Conservation (phyloP, 1,140 invertebrate genomes). For the Drosophila lacertosa region DNA sequence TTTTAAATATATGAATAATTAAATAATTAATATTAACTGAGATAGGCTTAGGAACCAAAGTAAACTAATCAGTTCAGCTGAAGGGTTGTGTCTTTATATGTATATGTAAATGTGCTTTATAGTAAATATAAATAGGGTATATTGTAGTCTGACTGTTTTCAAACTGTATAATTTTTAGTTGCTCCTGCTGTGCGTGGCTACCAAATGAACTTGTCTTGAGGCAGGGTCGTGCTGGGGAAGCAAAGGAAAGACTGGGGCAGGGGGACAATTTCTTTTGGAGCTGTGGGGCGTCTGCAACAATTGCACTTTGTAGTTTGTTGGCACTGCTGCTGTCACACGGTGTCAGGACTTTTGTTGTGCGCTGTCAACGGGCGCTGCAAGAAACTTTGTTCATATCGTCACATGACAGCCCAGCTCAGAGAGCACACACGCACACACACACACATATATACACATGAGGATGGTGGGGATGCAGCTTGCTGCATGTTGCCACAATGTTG, state of each 20-base stretch:
- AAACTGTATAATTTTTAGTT: slow-evolving; percentile 1
- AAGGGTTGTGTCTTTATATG: too few species aligned
- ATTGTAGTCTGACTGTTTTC: too few species aligned
- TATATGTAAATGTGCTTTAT: too few species aligned
- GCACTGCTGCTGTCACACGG: slow-evolving; percentile 39
- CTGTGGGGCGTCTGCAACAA: slow-evolving; percentile 38
- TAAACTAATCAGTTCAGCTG: too few species aligned
- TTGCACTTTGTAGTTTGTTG: slow-evolving; percentile 58
- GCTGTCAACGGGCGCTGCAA: slow-evolving; percentile 58
- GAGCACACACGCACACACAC: slow-evolving; percentile 11
- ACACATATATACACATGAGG: neutral
- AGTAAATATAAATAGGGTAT: too few species aligned
- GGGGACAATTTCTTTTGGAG: neutral
- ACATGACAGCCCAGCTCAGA: slow-evolving; percentile 44
- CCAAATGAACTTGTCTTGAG: slow-evolving; percentile 24
- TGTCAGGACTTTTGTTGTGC: slow-evolving; percentile 77
- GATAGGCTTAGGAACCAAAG: too few species aligned
- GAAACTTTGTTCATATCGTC: slow-evolving; percentile 70
- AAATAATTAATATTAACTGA: too few species aligned
- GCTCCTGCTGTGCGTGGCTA: slow-evolving; percentile 28
- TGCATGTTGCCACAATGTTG: slow-evolving; percentile 68
- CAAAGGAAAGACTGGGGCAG: too few species aligned
- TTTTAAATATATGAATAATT: too few species aligned
- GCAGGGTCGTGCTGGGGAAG: too few species aligned
- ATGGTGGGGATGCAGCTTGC: slow-evolving; percentile 1